A percentile compares a stretch with the other conserved stretches of the same genome.
Evolutionary conservation across 1,140 invertebrate genomes (phyloP).

Genomic region (Octopus bimaculoides): DNA sequence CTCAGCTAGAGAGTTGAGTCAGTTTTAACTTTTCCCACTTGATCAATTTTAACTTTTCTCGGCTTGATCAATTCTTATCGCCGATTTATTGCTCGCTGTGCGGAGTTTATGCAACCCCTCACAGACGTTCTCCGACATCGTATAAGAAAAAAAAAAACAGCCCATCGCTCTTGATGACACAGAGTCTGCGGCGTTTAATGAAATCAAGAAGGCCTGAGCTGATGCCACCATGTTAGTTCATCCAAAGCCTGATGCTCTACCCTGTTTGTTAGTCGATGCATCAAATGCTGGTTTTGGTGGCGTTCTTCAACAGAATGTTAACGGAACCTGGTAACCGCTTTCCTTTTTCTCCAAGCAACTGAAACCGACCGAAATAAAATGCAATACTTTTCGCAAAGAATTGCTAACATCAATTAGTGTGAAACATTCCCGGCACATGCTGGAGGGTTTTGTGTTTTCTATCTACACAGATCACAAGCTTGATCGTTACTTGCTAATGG

Average conservation of each 20-base stretch:
- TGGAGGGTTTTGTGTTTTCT: background rate
- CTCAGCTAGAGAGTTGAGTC: background rate
- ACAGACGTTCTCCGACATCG: too few relatives aligned
- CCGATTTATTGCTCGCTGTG: slow-evolving; percentile 16
- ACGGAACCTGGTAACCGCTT: background rate
- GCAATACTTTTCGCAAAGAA: background rate
- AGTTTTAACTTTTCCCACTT: background rate
- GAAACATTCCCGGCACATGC: background rate
- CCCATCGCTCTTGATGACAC: background rate
- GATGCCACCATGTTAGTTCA: background rate
- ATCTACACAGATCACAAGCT: background rate
- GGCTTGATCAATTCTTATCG: slow-evolving; percentile 21
- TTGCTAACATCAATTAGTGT: slow-evolving; percentile 19
- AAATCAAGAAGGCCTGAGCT: background rate
- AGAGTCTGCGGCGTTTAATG: background rate
- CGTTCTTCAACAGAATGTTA: background rate
- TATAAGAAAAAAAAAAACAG: background rate
- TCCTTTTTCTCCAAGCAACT: background rate
- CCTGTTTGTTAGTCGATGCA: background rate
- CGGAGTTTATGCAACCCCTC: slow-evolving; percentile 17
- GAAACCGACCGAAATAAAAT: background rate
- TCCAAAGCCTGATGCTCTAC: background rate
- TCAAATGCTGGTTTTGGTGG: background rate
- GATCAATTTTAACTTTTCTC: background rate
- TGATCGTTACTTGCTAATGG: background rate